phyloP scores from a whole-genome alignment of 2,888 invertebrate species.

The Ametastegia equiseti region DNA sequence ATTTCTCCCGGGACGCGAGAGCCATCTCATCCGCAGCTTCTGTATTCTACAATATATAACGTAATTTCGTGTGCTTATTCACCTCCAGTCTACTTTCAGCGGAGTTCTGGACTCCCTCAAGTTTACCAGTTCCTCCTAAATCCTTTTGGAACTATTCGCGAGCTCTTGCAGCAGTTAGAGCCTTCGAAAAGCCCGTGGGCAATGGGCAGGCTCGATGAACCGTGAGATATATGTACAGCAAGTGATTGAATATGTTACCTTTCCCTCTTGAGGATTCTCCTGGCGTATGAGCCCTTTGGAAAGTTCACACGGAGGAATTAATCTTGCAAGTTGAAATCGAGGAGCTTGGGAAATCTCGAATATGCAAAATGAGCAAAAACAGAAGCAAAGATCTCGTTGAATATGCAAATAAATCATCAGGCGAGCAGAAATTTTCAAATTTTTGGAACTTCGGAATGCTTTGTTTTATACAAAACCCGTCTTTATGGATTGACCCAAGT shows the following conservation, averaged over 20 bases:
- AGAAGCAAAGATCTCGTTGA: background rate
- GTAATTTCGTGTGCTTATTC: background rate
- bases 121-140: background rate
- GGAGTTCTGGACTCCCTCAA: background rate
- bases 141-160: background rate
- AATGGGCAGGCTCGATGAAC: background rate
- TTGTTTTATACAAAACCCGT: background rate
- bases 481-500: background rate
- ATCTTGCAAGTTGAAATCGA: background rate
- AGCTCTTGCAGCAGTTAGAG: background rate
- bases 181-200: background rate
- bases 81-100: background rate
- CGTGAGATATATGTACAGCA: background rate
- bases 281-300: background rate
- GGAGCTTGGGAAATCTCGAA: background rate
- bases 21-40: too few species aligned
- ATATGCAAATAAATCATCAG: background rate
- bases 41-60: background rate
- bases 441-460: background rate
- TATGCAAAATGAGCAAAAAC: background rate
- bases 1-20: background rate
- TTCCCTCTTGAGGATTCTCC: background rate
- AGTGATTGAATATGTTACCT: slow-evolving; percentile 10
- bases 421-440: background rate
- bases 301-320: background rate